phyloP scores from a whole-genome alignment of 2,113 vertebrate genomes.

The Scomber japonicus region DNA sequence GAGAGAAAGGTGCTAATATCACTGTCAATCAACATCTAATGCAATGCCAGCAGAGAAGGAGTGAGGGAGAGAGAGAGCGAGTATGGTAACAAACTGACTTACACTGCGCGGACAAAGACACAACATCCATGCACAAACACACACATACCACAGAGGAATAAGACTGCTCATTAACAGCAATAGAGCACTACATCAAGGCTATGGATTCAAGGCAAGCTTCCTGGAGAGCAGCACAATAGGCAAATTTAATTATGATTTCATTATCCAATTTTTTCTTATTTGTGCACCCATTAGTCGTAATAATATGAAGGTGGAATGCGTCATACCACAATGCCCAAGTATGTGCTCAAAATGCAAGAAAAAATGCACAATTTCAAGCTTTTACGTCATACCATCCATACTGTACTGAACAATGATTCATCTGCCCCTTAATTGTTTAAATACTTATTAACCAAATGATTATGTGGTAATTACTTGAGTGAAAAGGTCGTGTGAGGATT shows the following conservation, averaged over 20 bases:
- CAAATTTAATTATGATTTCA: not conserved
- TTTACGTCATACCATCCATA: not conserved
- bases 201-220: not conserved
- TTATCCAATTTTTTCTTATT: too few species aligned
- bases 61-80: too few species aligned
- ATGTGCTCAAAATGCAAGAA: not conserved
- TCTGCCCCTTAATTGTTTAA: constrained; percentile 57
- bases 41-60: not conserved
- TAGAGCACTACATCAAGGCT: constrained; percentile 7
- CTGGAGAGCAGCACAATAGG: not conserved
- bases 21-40: constrained; percentile 68
- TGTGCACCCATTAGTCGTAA: not conserved
- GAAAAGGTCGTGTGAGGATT: constrained; percentile 50
- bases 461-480: constrained; percentile 55
- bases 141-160: constrained; percentile 1
- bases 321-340: not conserved
- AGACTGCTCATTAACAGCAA: constrained; percentile 16
- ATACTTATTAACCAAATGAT: constrained; percentile 40
- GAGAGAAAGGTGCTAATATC: constrained; percentile 68
- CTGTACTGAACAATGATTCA: not conserved
- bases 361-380: not conserved
- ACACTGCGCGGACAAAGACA: not conserved
- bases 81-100: too few species aligned
- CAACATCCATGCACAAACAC: not conserved
- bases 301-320: not conserved